Conservation (phyloP, 2,888 invertebrate species). For the Blastobasis lacticolella region DNA sequence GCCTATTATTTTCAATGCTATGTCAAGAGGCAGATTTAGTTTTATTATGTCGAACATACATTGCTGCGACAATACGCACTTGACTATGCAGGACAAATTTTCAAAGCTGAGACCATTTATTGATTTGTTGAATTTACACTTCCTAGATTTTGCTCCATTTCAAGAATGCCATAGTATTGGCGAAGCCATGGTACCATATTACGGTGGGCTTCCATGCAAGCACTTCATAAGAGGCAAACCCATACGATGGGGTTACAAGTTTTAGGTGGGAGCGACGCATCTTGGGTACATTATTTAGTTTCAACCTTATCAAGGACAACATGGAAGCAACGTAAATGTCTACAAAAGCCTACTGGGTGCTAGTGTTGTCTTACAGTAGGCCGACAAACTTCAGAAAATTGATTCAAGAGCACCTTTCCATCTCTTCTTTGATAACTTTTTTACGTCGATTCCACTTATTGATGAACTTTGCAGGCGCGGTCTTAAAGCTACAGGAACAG, state of each 20-base stretch:
- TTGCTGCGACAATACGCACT: background rate
- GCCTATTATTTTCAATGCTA: slow-evolving; percentile 3
- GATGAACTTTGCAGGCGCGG: background rate
- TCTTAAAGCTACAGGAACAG: background rate
- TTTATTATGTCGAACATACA: background rate
- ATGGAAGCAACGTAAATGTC: background rate
- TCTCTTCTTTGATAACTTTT: background rate
- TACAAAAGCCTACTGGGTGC: slow-evolving; percentile 3
- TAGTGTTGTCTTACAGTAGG: slow-evolving; percentile 3
- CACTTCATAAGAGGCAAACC: slow-evolving; percentile 1
- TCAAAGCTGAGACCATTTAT: background rate
- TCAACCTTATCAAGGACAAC: background rate
- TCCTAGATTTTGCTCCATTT: background rate
- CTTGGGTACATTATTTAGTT: background rate
- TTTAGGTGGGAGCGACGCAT: background rate
- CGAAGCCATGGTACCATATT: slow-evolving; percentile 2
- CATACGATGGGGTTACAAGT: background rate
- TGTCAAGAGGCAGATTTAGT: slow-evolving; percentile 5
- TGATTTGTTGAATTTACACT: slow-evolving; percentile 1
- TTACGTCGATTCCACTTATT: background rate
- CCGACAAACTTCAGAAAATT: background rate
- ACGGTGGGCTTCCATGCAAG: background rate
- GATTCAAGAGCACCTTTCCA: background rate
- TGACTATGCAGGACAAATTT: background rate
- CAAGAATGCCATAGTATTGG: background rate